Conservation (phyloP, 2,888 invertebrate genomes). For the Drosophila melanosoma region DNA sequence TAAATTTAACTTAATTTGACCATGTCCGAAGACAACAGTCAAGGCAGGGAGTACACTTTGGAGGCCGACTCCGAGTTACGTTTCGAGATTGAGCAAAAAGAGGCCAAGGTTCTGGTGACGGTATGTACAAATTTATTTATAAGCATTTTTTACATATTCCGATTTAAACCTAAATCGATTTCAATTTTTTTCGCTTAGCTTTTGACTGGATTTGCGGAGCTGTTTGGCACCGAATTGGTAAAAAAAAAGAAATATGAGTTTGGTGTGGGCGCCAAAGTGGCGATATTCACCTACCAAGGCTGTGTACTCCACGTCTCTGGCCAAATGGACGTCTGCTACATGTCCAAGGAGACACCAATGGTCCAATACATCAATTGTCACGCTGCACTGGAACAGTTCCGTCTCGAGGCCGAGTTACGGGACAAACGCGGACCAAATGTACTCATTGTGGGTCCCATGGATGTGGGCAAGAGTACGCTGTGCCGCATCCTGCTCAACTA, state of each 20-base stretch:
- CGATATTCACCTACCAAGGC: slow-evolving; percentile 98
- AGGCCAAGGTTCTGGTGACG: slow-evolving; percentile 92
- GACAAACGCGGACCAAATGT: slow-evolving; percentile 91
- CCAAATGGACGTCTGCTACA: slow-evolving; percentile 96
- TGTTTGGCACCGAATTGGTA: slow-evolving; percentile 98
- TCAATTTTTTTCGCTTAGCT: slow-evolving; percentile 86
- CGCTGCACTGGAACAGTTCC: slow-evolving; percentile 95
- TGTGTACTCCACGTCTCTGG: slow-evolving; percentile 94
- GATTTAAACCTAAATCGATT: not conserved
- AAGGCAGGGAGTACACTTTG: slow-evolving; percentile 89
- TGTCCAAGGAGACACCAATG: slow-evolving; percentile 99
- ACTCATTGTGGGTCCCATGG: slow-evolving; percentile 96
- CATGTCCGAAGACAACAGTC: slow-evolving; percentile 72
- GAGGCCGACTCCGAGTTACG: slow-evolving; percentile 96
- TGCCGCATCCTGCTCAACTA: slow-evolving; percentile 96
- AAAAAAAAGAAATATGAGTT: slow-evolving; percentile 97
- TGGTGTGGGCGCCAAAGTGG: slow-evolving; percentile 95
- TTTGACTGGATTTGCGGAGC: slow-evolving; percentile 95
- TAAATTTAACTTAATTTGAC: not conserved
- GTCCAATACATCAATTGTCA: slow-evolving; percentile 97
- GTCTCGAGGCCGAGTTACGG: slow-evolving; percentile 92
- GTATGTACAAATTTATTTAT: slow-evolving; percentile 83
- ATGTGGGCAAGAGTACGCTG: slow-evolving; percentile 98
- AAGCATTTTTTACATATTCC: not conserved
- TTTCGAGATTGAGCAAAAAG: slow-evolving; percentile 96